phyloP scores from a whole-genome alignment of 1,140 invertebrate species.

The Monomorium pharaonis region DNA sequence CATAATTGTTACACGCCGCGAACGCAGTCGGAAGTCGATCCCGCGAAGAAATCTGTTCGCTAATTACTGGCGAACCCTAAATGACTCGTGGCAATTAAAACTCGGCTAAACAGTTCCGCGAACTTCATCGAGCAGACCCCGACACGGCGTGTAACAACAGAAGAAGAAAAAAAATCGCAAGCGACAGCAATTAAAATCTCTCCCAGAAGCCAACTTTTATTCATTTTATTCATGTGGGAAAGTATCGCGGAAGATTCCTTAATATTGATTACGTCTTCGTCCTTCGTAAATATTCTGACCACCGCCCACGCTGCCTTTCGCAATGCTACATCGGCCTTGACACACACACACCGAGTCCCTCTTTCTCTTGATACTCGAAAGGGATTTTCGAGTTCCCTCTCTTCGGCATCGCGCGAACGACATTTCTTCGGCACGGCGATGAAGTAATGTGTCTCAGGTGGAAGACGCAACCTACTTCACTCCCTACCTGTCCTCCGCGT shows the following conservation, averaged over 20 bases:
- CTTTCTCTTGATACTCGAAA: constrained; percentile 13
- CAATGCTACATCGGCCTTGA: constrained; percentile 31
- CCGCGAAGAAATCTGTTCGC: constrained; percentile 10
- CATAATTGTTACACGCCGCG: neutral
- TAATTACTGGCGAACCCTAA: constrained; percentile 23
- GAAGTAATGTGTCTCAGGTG: neutral
- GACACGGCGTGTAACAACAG: neutral
- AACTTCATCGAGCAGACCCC: neutral
- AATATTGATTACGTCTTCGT: neutral
- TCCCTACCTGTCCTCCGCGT: constrained; percentile 27
- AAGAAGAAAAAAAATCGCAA: neutral
- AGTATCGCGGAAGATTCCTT: neutral
- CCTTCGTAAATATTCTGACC: constrained; percentile 19
- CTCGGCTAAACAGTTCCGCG: constrained; percentile 34
- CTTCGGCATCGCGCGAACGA: neutral
- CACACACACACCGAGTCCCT: neutral
- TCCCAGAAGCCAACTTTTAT: neutral
- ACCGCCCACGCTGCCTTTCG: neutral
- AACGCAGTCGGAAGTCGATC: constrained; percentile 36
- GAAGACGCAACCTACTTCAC: constrained; percentile 33
- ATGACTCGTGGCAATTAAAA: constrained; percentile 22
- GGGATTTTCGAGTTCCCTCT: neutral
- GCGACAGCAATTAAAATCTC: constrained; percentile 6
- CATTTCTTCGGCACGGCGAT: neutral
- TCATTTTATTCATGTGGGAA: constrained; percentile 4